A percentile compares a stretch with the other conserved stretches of the same genome.
Evolutionary conservation across 2,888 invertebrate species (phyloP).

Genomic region (Steinernema scapterisci): DNA sequence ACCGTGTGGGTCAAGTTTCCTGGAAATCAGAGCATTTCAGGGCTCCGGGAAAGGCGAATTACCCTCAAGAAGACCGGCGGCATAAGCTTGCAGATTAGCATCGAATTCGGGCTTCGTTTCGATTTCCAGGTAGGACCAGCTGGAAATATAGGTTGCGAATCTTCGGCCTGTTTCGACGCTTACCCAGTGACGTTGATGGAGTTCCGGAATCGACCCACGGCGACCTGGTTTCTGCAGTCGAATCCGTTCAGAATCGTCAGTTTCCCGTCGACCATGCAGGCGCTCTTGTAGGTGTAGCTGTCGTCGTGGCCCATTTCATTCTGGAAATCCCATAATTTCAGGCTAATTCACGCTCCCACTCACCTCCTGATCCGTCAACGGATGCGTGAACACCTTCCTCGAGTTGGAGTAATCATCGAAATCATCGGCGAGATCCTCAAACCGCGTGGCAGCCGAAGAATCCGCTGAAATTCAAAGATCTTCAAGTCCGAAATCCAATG

Average conservation of each 20-base stretch:
- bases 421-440: not conserved
- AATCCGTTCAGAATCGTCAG: slow-evolving; percentile 46
- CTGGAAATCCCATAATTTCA: not conserved
- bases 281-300: slow-evolving; percentile 60
- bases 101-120: slow-evolving; percentile 55
- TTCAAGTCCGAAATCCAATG: too few relatives aligned
- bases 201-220: slow-evolving; percentile 63
- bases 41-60: too few relatives aligned
- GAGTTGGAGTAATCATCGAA: slow-evolving; percentile 12
- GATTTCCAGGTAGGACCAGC: slow-evolving; percentile 61
- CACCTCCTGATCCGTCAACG: slow-evolving; percentile 5
- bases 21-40: too few relatives aligned
- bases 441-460: not conserved
- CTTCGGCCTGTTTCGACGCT: not conserved
- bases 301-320: slow-evolving; percentile 47
- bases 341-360: not conserved
- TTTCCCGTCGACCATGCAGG: slow-evolving; percentile 58
- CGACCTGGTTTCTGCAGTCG: slow-evolving; percentile 58
- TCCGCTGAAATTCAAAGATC: not conserved
- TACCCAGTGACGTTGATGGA: slow-evolving; percentile 62
- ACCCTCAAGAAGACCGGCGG: slow-evolving; percentile 65
- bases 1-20: slow-evolving; percentile 55
- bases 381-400: not conserved
- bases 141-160: slow-evolving; percentile 13
- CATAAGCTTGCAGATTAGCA: slow-evolving; percentile 59